These are phyloP conservation scores for Leucoraja erinaceus DNA, from an alignment of 2,113 vertebrate species.

Conservation along the genomic window DNA sequence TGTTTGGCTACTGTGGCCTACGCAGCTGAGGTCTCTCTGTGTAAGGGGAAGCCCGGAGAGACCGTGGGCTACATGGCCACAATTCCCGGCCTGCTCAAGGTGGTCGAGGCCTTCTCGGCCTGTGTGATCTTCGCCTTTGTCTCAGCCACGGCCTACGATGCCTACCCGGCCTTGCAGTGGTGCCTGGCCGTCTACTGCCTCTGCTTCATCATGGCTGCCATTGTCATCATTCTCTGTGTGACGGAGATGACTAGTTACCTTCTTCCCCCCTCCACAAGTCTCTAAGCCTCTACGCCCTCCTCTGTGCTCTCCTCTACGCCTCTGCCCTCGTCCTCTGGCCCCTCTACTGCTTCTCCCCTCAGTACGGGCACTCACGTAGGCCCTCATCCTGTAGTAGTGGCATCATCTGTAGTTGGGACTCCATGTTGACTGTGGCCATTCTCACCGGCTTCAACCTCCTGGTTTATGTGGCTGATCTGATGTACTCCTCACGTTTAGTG, in stretches of 20 bases:
- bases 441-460: slow-evolving; percentile 73
- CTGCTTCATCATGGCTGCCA: slow-evolving; percentile 52
- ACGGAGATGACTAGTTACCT: slow-evolving; percentile 56
- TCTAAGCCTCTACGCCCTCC: slow-evolving; percentile 66
- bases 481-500: slow-evolving; percentile 51
- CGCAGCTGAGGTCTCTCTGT: slow-evolving; percentile 48
- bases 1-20: slow-evolving; percentile 54
- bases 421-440: slow-evolving; percentile 61
- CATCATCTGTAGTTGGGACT: slow-evolving; percentile 56
- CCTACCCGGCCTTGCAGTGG: slow-evolving; percentile 41
- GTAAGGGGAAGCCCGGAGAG: slow-evolving; percentile 47
- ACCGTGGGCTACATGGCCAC: slow-evolving; percentile 64
- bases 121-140: slow-evolving; percentile 49
- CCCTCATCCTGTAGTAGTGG: slow-evolving; percentile 11
- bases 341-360: slow-evolving; percentile 69
- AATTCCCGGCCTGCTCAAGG: slow-evolving; percentile 58
- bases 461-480: slow-evolving; percentile 72
- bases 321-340: slow-evolving; percentile 76
- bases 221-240: slow-evolving; percentile 53
- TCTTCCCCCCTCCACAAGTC: slow-evolving; percentile 62
- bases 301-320: slow-evolving; percentile 70
- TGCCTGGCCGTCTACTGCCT: slow-evolving; percentile 44
- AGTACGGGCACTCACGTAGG: slow-evolving; percentile 39
- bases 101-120: slow-evolving; percentile 55
- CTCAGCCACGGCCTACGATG: slow-evolving; percentile 38